These are phyloP conservation scores for Euproctis similis DNA, from an alignment of 2,888 invertebrate genomes.

Conservation along the genomic window DNA sequence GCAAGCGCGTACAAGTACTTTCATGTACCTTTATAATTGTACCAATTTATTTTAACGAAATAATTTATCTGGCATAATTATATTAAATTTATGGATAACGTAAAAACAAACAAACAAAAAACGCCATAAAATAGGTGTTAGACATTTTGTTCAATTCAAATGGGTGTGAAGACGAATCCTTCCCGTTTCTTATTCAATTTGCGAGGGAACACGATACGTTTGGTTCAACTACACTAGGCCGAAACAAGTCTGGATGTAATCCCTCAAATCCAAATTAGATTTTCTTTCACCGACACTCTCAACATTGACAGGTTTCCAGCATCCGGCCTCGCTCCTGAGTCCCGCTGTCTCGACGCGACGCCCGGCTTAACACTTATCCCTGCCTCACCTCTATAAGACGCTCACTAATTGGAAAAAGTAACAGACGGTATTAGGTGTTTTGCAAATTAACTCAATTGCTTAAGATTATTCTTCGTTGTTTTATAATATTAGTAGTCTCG, in stretches of 20 bases:
- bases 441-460: slow-evolving; percentile 18
- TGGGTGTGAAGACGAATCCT: too few relatives aligned
- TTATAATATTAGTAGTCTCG: too few relatives aligned
- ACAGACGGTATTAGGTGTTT: slow-evolving; percentile 11
- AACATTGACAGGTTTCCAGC: slow-evolving; percentile 62
- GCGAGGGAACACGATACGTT: slow-evolving; percentile 40
- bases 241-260: slow-evolving; percentile 70
- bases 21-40: too few relatives aligned
- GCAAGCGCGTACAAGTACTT: too few relatives aligned
- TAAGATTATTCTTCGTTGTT: slow-evolving; percentile 13
- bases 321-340: slow-evolving; percentile 24
- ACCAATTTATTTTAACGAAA: too few relatives aligned
- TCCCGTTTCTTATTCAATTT: slow-evolving; percentile 59
- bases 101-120: too few relatives aligned
- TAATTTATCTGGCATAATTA: too few relatives aligned
- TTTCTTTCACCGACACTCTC: slow-evolving; percentile 66
- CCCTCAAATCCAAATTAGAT: slow-evolving; percentile 75
- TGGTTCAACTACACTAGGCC: slow-evolving; percentile 58
- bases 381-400: slow-evolving; percentile 22
- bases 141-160: too few relatives aligned
- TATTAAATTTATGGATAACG: too few relatives aligned
- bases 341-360: slow-evolving; percentile 19
- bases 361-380: slow-evolving; percentile 44
- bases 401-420: slow-evolving; percentile 46
- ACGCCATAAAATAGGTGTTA: too few relatives aligned